Base-by-base conservation (phyloP, 2,113 vertebrate genomes). In the Rallus limicola region DNA sequence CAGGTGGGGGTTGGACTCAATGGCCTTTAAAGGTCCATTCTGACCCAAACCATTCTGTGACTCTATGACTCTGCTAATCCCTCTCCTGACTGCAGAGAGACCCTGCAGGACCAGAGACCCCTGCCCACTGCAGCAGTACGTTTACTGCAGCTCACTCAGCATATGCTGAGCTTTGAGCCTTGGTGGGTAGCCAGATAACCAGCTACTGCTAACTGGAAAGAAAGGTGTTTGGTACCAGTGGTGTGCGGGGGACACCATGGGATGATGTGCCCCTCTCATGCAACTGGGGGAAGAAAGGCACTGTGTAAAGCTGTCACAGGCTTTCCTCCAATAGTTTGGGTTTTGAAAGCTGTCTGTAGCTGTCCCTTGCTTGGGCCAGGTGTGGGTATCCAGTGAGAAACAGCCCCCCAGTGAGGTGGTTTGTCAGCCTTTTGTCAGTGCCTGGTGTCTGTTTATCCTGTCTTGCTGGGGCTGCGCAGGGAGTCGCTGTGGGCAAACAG, bases 211-310 rank as follows among this genome's bases (percentile, higher is more conserved):
- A 63, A 38, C 10, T 13, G 15, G 42, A 65, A 79, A 55, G 21
- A 50, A 34, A 34, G 2, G 2, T 50, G n/a, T 15, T 48, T 48
- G 36, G 36, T n/a, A 38, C 28, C 14, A 33, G 31, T 2, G 5
- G 33, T 21, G 34, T 16, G 28, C 0, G 0, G 6, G 19, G 14
- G 19, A 50, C 44, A 34, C 50, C 52, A 17, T 10, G 56, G 15
- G 29, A 11, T 31, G 20, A 23, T 24, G 38, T 4, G 6, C 31
- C 28, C 4, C 16, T 29, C 36, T 62, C 48, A 10, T 4, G 38
- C 1, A 0, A 15, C 55, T 5, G 13, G 10, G 33, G 26, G 24
- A 53, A 64, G 59, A 36, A 71, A 31, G 17, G 42, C 10, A 31
- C 17, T 24, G 10, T 31, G 13, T 28, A 33, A 7, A 58, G 16